phyloP scores from a whole-genome alignment of 2,888 invertebrate genomes.

The Baronia brevicornis region DNA sequence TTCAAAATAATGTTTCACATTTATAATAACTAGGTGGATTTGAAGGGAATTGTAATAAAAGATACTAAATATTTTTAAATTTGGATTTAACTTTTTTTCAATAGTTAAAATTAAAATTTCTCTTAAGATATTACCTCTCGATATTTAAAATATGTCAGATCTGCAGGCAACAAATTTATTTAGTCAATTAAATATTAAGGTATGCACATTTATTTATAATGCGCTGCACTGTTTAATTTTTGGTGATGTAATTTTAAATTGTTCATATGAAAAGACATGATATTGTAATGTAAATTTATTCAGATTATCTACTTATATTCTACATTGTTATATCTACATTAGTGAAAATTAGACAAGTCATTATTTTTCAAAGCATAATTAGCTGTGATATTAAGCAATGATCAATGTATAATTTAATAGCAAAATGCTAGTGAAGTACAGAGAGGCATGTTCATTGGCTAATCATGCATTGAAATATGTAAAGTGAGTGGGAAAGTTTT shows the following conservation, averaged over 20 bases:
- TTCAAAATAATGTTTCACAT: conserved; percentile 73
- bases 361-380: conserved; percentile 76
- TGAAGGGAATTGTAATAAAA: conserved; percentile 73
- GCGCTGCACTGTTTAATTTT: conserved; percentile 76
- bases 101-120: conserved; percentile 74
- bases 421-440: conserved; percentile 68
- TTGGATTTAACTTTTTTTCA: conserved; percentile 74
- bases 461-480: conserved; percentile 76
- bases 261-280: conserved; percentile 76
- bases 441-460: conserved; percentile 75
- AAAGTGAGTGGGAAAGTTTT: conserved; percentile 65
- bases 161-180: conserved; percentile 77
- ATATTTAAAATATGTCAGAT: conserved; percentile 75
- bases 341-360: conserved; percentile 76
- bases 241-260: conserved; percentile 73
- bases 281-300: conserved; percentile 76
- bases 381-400: conserved; percentile 75
- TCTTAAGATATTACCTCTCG: conserved; percentile 76
- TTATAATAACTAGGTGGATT: conserved; percentile 69
- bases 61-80: conserved; percentile 71
- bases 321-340: conserved; percentile 75
- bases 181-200: conserved; percentile 77
- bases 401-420: conserved; percentile 75
- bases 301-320: conserved; percentile 75
- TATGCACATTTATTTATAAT: conserved; percentile 77